Conservation (phyloP, 2,113 vertebrate genomes). For the Vimba vimba region DNA sequence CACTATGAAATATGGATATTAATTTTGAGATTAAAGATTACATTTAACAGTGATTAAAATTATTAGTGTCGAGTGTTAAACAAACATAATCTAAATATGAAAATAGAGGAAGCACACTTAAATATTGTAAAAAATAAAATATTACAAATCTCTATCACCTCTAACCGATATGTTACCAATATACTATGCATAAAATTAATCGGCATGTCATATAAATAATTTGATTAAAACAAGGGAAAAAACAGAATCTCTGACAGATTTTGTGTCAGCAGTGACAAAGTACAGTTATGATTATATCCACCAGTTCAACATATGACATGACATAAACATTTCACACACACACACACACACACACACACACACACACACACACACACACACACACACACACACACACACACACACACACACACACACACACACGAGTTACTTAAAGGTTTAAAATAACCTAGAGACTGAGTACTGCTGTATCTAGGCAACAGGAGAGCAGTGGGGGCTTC, state of each 20-base stretch:
- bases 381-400: slow-evolving; percentile 10
- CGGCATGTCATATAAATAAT: neutral
- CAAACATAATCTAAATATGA: neutral
- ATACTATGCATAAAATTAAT: neutral
- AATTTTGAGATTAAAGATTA: neutral
- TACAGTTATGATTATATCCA: neutral
- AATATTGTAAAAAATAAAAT: neutral
- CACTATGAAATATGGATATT: neutral
- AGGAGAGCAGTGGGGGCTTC: slow-evolving; percentile 41
- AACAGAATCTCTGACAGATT: neutral
- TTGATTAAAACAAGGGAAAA: neutral
- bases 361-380: slow-evolving; percentile 18
- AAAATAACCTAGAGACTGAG: slow-evolving; percentile 53
- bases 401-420: slow-evolving; percentile 17
- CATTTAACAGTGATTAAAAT: neutral
- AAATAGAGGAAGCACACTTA: neutral
- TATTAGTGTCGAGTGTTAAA: too few relatives aligned
- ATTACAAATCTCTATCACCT: neutral
- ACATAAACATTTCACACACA: slow-evolving; percentile 29
- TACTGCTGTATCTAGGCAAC: slow-evolving; percentile 58
- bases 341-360: slow-evolving; percentile 15
- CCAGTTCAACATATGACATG: slow-evolving; percentile 6
- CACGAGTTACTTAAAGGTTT: slow-evolving; percentile 48
- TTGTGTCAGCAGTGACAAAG: neutral
- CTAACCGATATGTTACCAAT: neutral